Conservation (phyloP, 2,797 vertebrate species). For the Chaetophractus vellerosus region DNA sequence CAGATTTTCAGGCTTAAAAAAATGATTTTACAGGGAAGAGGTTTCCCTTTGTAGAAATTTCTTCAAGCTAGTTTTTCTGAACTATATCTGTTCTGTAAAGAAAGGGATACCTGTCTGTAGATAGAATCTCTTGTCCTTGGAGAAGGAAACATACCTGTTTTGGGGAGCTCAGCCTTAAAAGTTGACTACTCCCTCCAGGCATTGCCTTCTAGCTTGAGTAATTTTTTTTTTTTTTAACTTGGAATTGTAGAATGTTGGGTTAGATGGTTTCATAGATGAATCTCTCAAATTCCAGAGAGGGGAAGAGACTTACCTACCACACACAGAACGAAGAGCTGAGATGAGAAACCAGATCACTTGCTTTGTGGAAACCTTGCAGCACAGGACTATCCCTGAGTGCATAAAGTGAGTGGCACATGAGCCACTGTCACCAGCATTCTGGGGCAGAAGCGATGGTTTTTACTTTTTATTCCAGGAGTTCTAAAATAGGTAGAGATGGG, state of each 20-base stretch:
- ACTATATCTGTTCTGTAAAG: not conserved
- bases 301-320: not conserved
- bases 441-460: not conserved
- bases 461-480: not conserved
- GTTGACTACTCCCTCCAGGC: not conserved
- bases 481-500: not conserved
- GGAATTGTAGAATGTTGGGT: not conserved
- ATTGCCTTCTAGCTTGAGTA: not conserved
- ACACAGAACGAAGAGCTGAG: not conserved
- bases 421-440: not conserved
- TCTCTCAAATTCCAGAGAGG: not conserved
- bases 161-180: not conserved
- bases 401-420: not conserved
- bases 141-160: not conserved
- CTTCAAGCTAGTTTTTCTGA: conserved; percentile 29
- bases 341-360: not conserved
- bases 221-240: not conserved
- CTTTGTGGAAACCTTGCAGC: not conserved
- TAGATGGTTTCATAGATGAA: not conserved
- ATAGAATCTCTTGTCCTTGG: not conserved
- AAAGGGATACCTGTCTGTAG: not conserved
- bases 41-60: not conserved
- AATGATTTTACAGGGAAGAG: not conserved
- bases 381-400: not conserved
- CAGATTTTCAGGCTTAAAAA: not conserved